A percentile compares a stretch with the other conserved stretches of the same genome.
phyloP scores from a whole-genome alignment of 2,797 vertebrate genomes.

The Silurus lanzhouensis region DNA sequence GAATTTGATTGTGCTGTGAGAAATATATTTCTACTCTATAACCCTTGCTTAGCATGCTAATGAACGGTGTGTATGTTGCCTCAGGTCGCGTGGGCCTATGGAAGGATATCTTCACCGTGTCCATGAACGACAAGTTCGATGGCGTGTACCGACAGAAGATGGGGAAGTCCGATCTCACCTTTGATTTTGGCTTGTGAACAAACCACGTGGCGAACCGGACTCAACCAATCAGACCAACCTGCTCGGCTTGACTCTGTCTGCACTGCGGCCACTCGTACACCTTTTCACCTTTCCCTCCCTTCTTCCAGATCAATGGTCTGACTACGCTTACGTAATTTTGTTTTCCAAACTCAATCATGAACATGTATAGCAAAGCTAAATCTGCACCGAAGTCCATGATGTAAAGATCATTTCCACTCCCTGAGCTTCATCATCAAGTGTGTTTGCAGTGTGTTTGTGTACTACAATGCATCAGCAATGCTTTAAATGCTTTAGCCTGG shows the following conservation, averaged over 20 bases:
- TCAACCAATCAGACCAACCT: conserved; percentile 31
- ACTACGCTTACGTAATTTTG: conserved; percentile 27
- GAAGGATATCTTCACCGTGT: conserved; percentile 99
- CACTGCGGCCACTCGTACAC: conserved; percentile 16
- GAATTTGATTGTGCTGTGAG: neutral
- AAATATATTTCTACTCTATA: neutral
- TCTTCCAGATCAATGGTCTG: conserved; percentile 9
- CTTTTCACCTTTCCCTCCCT: neutral
- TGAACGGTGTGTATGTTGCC: conserved; percentile 58
- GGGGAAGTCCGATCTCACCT: conserved; percentile 92
- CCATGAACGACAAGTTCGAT: conserved; percentile 98
- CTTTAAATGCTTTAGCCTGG: conserved; percentile 47
- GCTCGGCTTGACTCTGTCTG: conserved; percentile 42
- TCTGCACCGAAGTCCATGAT: neutral
- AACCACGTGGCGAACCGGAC: conserved; percentile 25
- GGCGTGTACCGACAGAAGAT: conserved; percentile 94
- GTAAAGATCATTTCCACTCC: conserved; percentile 9
- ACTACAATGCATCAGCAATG: conserved; percentile 39
- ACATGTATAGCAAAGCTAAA: neutral
- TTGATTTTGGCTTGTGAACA: conserved; percentile 90
- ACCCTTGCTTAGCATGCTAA: neutral
- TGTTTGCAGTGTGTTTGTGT: conserved; percentile 43
- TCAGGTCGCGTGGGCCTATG: conserved; percentile 92
- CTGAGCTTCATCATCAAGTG: conserved; percentile 24
- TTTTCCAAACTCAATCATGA: conserved; percentile 24